These are phyloP conservation scores for Atta cephalotes DNA, from an alignment of 1,140 invertebrate species.

Conservation along the genomic window DNA sequence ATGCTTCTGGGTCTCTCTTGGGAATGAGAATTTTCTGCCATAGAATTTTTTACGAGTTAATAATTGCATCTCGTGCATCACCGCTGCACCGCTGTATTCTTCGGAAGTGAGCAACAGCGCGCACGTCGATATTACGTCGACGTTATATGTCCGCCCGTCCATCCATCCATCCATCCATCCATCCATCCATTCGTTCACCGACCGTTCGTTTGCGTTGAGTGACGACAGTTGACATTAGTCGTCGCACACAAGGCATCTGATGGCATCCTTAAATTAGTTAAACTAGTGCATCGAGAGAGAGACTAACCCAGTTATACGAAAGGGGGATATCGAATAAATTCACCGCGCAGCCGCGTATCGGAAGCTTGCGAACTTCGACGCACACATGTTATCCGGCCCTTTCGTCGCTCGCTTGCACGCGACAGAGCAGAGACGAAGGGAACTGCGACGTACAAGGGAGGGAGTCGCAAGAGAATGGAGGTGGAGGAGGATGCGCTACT, in stretches of 20 bases:
- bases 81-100: slow-evolving; percentile 25
- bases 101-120: slow-evolving; percentile 21
- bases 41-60: not conserved
- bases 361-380: slow-evolving; percentile 36
- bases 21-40: not conserved
- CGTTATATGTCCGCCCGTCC: slow-evolving; percentile 15
- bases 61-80: slow-evolving; percentile 5
- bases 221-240: slow-evolving; percentile 53
- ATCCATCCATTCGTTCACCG: not conserved
- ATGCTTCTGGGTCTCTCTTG: not conserved
- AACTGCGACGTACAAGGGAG: not conserved
- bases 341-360: slow-evolving; percentile 81
- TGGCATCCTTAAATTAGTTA: slow-evolving; percentile 78
- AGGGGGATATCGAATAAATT: slow-evolving; percentile 82
- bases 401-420: slow-evolving; percentile 12
- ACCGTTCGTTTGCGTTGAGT: slow-evolving; percentile 23
- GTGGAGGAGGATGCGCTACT: slow-evolving; percentile 22
- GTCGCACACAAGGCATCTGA: slow-evolving; percentile 58
- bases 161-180: not conserved
- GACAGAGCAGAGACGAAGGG: not conserved
- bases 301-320: slow-evolving; percentile 82
- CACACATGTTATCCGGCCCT: slow-evolving; percentile 23
- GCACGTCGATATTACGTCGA: slow-evolving; percentile 40
- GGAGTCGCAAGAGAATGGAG: not conserved
- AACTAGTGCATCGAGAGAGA: slow-evolving; percentile 75